Conservation (phyloP, 2,888 invertebrate species). For the Parascotia fuliginaria region DNA sequence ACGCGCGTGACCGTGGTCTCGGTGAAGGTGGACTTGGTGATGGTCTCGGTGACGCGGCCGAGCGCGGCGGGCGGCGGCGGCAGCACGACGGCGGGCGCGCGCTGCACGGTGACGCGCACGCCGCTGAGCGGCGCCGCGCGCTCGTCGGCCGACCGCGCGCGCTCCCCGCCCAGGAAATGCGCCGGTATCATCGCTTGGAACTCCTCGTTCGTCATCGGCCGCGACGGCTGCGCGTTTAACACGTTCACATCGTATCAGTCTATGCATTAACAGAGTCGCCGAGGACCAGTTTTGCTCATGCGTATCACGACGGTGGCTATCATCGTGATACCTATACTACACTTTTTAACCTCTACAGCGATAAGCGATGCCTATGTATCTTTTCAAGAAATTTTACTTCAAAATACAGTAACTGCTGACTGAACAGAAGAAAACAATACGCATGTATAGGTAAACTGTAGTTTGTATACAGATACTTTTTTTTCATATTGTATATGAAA, state of each 20-base stretch:
- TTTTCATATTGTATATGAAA: no score
- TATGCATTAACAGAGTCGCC: conserved; percentile 28
- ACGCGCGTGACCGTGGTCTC: conserved; percentile 97
- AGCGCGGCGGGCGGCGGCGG: conserved; percentile 93
- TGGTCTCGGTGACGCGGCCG: conserved; percentile 96
- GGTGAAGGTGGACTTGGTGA: conserved; percentile 98
- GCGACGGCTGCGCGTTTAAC: conserved; percentile 87
- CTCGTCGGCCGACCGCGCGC: conserved; percentile 46
- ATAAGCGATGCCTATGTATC: neutral
- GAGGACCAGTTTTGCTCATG: conserved; percentile 14
- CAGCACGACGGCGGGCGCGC: conserved; percentile 86
- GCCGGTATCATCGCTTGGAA: conserved; percentile 98
- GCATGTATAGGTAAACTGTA: no score
- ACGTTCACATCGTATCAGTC: conserved; percentile 80
- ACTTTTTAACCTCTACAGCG: neutral
- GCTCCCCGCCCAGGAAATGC: conserved; percentile 89
- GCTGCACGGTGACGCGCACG: conserved; percentile 95
- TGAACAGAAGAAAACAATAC: no score
- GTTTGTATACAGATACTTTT: no score
- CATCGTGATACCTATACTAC: neutral
- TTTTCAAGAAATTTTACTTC: no score
- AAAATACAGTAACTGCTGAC: no score
- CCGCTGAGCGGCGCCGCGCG: conserved; percentile 77
- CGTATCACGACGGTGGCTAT: conserved; percentile 22
- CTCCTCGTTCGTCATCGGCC: conserved; percentile 96